Conservation (phyloP, 2,797 vertebrate genomes). For the Gymnoscopelus braueri region DNA sequence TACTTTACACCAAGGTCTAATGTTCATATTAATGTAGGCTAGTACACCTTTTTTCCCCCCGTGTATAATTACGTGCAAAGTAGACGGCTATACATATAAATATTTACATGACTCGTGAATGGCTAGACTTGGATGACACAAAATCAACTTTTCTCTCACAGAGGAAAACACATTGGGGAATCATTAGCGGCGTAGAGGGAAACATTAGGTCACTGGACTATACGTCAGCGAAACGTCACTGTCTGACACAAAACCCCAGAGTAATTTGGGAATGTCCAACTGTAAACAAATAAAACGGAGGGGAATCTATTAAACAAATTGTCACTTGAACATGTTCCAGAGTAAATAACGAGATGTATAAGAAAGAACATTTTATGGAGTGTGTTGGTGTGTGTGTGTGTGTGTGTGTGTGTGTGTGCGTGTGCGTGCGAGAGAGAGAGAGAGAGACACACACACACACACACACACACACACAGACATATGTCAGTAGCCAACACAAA, state of each 20-base stretch:
- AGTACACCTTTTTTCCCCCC: conserved; percentile 1
- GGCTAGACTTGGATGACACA: neutral
- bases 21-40: too few relatives aligned
- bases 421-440: too few relatives aligned
- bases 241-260: conserved; percentile 9
- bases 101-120: neutral
- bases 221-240: too few relatives aligned
- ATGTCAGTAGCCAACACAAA: too few relatives aligned
- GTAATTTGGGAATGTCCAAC: conserved; percentile 36
- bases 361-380: too few relatives aligned
- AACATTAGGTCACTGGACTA: conserved; percentile 25
- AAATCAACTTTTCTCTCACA: neutral
- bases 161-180: conserved; percentile 5
- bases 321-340: neutral
- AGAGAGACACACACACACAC: too few relatives aligned
- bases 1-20: too few relatives aligned
- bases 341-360: too few relatives aligned
- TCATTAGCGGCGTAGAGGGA: conserved; percentile 42
- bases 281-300: conserved; percentile 11
- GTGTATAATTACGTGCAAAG: too few relatives aligned
- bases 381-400: too few relatives aligned
- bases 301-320: neutral
- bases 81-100: neutral
- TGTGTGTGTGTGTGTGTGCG: too few relatives aligned
- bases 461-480: too few relatives aligned